phyloP scores from a whole-genome alignment of 2,888 invertebrate species.

The Drosophila formosana region DNA sequence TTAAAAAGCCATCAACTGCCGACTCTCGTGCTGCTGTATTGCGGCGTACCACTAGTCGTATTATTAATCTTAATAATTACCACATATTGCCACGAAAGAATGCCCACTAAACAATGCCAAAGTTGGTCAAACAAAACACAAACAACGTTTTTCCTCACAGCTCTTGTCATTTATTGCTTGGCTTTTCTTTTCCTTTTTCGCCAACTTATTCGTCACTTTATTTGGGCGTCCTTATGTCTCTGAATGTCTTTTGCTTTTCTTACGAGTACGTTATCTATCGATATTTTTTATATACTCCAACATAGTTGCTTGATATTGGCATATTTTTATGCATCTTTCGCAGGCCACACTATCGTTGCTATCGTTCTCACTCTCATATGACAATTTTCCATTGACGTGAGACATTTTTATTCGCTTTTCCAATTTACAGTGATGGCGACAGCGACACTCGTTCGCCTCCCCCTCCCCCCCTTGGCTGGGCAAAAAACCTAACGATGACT shows the following conservation, averaged over 20 bases:
- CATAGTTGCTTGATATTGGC: neutral
- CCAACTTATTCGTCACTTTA: conserved; percentile 7
- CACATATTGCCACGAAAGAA: conserved; percentile 64
- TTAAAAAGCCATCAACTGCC: conserved; percentile 75
- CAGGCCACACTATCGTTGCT: neutral
- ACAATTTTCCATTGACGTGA: conserved; percentile 48
- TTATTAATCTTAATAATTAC: conserved; percentile 78
- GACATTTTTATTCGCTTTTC: conserved; percentile 41
- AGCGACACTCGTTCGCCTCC: neutral
- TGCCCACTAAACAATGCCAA: conserved; percentile 55
- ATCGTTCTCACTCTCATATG: conserved; percentile 23
- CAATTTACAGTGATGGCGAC: conserved; percentile 44
- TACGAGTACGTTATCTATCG: neutral
- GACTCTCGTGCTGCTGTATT: neutral
- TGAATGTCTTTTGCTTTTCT: neutral
- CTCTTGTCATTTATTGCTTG: conserved; percentile 38
- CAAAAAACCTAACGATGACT: conserved; percentile 39
- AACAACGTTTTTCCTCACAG: neutral
- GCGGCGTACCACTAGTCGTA: conserved; percentile 29
- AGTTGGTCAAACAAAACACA: conserved; percentile 44
- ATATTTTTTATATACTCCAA: neutral
- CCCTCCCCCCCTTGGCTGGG: neutral
- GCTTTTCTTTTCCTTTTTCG: conserved; percentile 8
- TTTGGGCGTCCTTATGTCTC: conserved; percentile 9
- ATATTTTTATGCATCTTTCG: neutral